Evolutionary conservation across 2,888 invertebrate genomes (phyloP).

Genomic region (Stegana nigrithorax): DNA sequence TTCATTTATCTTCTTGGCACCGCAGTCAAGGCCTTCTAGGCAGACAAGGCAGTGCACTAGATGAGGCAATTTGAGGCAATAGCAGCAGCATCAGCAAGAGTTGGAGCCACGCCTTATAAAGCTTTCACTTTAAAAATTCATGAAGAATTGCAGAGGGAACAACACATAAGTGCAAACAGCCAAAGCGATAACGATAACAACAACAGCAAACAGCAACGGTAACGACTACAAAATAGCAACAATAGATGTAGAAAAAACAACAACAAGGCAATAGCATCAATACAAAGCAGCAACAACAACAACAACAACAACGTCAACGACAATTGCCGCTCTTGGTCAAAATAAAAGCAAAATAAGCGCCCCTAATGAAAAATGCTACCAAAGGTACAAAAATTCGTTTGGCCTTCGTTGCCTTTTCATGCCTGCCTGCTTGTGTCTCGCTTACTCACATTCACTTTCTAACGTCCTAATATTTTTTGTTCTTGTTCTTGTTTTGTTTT

Average conservation of each 20-base stretch:
- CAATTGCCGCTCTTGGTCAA: too few relatives aligned
- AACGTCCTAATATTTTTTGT: too few relatives aligned
- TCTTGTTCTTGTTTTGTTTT: too few relatives aligned
- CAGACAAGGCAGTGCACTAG: not conserved
- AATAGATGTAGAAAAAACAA: not conserved
- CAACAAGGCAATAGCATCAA: not conserved
- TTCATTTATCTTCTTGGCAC: conserved; percentile 8
- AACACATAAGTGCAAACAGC: too few relatives aligned
- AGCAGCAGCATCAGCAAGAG: too few relatives aligned
- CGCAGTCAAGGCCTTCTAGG: conserved; percentile 1
- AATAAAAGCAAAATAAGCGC: conserved; percentile 47
- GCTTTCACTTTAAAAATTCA: not conserved
- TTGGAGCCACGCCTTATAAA: conserved; percentile 13
- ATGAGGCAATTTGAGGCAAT: too few relatives aligned
- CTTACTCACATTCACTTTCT: not conserved
- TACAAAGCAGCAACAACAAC: not conserved
- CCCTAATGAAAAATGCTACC: conserved; percentile 49
- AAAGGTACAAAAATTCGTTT: conserved; percentile 6
- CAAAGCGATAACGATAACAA: too few relatives aligned
- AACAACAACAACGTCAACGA: too few relatives aligned
- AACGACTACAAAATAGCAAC: not conserved
- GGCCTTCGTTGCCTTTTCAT: conserved; percentile 8
- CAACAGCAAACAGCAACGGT: not conserved
- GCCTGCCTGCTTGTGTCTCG: not conserved
- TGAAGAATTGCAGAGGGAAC: not conserved